Conservation (phyloP, 2,797 vertebrate species). For the Peromyscus eremicus region DNA sequence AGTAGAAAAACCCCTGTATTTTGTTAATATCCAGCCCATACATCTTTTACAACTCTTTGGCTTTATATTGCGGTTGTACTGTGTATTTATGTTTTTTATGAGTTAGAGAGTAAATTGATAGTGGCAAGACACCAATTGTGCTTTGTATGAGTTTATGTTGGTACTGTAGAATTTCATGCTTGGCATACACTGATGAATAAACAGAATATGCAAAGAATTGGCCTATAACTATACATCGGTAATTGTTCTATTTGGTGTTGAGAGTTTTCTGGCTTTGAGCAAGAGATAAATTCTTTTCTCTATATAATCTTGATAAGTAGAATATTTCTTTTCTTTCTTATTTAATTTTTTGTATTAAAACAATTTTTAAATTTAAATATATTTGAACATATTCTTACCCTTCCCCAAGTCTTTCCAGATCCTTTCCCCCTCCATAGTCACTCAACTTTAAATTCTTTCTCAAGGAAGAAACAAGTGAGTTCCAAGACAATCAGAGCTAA, state of each 20-base stretch:
- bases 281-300: background rate
- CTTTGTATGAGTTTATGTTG: background rate
- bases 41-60: background rate
- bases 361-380: background rate
- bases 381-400: too few relatives aligned
- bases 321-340: background rate
- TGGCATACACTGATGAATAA: background rate
- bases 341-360: background rate
- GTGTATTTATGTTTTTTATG: background rate
- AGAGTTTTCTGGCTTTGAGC: background rate
- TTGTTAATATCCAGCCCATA: background rate
- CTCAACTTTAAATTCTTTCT: background rate
- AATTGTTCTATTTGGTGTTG: background rate
- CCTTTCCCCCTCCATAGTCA: too few relatives aligned
- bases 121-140: background rate
- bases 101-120: background rate
- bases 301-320: background rate
- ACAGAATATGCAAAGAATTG: background rate
- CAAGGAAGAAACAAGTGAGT: background rate
- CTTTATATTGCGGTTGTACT: background rate
- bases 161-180: background rate
- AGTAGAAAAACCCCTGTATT: background rate
- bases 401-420: too few relatives aligned
- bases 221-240: background rate
- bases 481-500: background rate